Evolutionary conservation across 1,140 invertebrate genomes (phyloP).

Genomic region (Delia radicum): DNA sequence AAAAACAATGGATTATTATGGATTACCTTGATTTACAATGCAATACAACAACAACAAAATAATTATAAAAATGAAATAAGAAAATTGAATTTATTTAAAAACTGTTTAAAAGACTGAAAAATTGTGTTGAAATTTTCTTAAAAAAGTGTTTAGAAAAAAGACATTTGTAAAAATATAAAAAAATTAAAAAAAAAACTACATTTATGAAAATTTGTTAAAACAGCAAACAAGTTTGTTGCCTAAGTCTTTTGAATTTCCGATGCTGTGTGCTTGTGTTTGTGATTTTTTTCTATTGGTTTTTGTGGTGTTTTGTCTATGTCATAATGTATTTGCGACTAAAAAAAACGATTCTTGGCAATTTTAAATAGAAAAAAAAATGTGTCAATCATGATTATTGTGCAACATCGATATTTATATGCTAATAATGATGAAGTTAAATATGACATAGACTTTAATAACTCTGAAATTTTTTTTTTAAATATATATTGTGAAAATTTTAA

Average conservation of each 20-base stretch:
- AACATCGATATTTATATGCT: background rate
- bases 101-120: background rate
- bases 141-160: conserved; percentile 16
- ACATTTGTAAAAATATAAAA: too few relatives aligned
- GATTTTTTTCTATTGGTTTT: background rate
- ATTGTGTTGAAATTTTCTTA: background rate
- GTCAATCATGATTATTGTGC: conserved; percentile 26
- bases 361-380: background rate
- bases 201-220: background rate
- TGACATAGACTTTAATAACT: too few relatives aligned
- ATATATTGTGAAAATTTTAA: too few relatives aligned
- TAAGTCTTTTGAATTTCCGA: conserved; percentile 22
- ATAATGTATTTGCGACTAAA: background rate
- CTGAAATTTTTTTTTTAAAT: too few relatives aligned
- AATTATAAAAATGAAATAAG: background rate
- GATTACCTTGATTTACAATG: conserved; percentile 3
- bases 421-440: background rate
- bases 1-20: background rate
- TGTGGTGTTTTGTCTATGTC: background rate
- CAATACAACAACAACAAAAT: background rate
- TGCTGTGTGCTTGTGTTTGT: background rate
- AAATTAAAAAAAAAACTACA: conserved; percentile 2
- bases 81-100: background rate
- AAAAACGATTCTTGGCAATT: background rate
- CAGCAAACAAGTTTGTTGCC: conserved; percentile 25